Base-by-base conservation (phyloP, 2,888 invertebrate genomes). In the Calameuta idolon region DNA sequence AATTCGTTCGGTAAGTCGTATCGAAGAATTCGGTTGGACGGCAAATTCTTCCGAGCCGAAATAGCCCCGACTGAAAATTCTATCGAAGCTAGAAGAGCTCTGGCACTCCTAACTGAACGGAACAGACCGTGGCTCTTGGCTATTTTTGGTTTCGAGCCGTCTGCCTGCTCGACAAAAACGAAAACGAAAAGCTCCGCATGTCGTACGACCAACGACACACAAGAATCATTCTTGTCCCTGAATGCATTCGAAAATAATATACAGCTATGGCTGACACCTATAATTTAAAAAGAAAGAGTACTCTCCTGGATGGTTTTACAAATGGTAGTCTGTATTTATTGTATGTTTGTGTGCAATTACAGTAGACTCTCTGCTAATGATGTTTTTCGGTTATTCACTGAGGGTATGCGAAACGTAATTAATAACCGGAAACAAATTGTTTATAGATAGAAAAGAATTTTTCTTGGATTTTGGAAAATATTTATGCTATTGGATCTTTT, bases 91-190 rank as follows among this genome's bases (percentile, higher is more conserved):
- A 84, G 84, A 83, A 83, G 85, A 84, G 86, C 83, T 87, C 84
- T 87, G 85, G 81, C 83, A 83, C 85, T 83, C 83, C 55, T 55
- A 55, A 55, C 55, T 83, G 84, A 83, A 82, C 83, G 81, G 85
- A 83, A 82, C 85, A 85, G 85, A 85, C 86, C 86, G 78, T 85
- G 82, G 87, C 85, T 87, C 83, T 85, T 81, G 83, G 85, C 85
- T 88, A 88, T 88, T 88, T 88, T 85, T 85, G 84, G 84, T 84
- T 81, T 78, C 81, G 84, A 84, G 84, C 85, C 85, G 85, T 77
- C 82, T 80, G 81, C 83, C 81, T 81, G 78, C 80, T 78, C 79
- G 76, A 74, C 76, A 75, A 79, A 80, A 76, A 77, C 79, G 75
- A 37, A 68, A 75, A 74, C 74, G 74, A 74, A n/a, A 34, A 30